These are phyloP conservation scores for Nephotettix cincticeps DNA, from an alignment of 1,140 invertebrate species.

Conservation along the genomic window DNA sequence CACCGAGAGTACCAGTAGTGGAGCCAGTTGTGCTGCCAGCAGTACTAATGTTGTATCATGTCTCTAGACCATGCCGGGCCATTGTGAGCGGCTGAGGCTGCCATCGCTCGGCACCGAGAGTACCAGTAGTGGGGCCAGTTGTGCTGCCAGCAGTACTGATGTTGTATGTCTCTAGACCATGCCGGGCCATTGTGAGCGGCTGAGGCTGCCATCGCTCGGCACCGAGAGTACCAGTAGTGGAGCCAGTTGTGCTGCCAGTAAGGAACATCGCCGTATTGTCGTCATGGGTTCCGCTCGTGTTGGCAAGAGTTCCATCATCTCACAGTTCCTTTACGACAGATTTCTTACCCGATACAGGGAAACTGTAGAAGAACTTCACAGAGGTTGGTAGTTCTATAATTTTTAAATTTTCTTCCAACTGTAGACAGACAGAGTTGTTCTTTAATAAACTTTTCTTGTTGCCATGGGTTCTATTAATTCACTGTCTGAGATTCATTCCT, in stretches of 20 bases:
- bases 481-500: too few species aligned
- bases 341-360: constrained; percentile 54
- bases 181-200: constrained; percentile 36
- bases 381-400: constrained; percentile 54
- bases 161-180: not conserved
- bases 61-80: constrained; percentile 13
- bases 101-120: constrained; percentile 41
- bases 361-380: constrained; percentile 59
- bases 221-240: constrained; percentile 34
- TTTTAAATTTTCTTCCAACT: too few species aligned
- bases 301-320: constrained; percentile 61
- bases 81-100: constrained; percentile 40
- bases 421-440: too few species aligned
- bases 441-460: too few species aligned
- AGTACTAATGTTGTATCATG: not conserved
- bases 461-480: too few species aligned
- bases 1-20: constrained; percentile 33
- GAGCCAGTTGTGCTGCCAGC: constrained; percentile 22
- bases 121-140: constrained; percentile 24
- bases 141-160: constrained; percentile 4
- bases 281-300: constrained; percentile 53
- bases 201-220: constrained; percentile 42
- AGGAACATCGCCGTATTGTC: constrained; percentile 46
- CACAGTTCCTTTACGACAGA: constrained; percentile 59
- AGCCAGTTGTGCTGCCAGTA: constrained; percentile 31